Evolutionary conservation across 2,113 vertebrate genomes (phyloP).

Genomic region (Nothobranchius furzeri): DNA sequence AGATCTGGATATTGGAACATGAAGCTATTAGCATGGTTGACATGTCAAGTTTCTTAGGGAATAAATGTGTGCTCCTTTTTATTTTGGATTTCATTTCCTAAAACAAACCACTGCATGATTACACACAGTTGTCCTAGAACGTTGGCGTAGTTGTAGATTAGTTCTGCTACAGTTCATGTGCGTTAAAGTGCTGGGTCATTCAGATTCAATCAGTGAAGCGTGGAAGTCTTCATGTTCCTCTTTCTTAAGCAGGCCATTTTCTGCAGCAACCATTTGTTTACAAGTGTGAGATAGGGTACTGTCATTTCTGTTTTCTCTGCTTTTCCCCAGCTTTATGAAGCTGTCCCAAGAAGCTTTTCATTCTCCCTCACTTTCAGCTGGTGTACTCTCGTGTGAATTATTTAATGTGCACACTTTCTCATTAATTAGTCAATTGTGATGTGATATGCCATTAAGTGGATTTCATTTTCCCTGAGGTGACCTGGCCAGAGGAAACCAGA

Average conservation of each 20-base stretch:
- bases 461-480: conserved; percentile 35
- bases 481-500: conserved; percentile 22
- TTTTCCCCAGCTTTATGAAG: conserved; percentile 22
- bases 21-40: conserved; percentile 63
- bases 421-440: background rate
- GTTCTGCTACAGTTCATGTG: conserved; percentile 56
- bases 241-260: conserved; percentile 22
- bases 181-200: conserved; percentile 33
- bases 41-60: conserved; percentile 37
- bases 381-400: conserved; percentile 19
- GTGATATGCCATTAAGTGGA: conserved; percentile 52
- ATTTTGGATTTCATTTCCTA: conserved; percentile 10
- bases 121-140: conserved; percentile 32
- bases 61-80: conserved; percentile 19
- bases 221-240: conserved; percentile 14
- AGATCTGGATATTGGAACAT: conserved; percentile 40
- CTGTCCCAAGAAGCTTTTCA: conserved; percentile 16
- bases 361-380: conserved; percentile 1
- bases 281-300: conserved; percentile 67
- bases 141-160: conserved; percentile 20
- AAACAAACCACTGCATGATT: conserved; percentile 10
- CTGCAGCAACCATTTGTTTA: conserved; percentile 65
- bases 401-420: conserved; percentile 13
- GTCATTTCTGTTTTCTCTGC: conserved; percentile 37
- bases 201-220: conserved; percentile 22